Base-by-base conservation (phyloP, 2,113 vertebrate species). In the Lophochroa leadbeateri region DNA sequence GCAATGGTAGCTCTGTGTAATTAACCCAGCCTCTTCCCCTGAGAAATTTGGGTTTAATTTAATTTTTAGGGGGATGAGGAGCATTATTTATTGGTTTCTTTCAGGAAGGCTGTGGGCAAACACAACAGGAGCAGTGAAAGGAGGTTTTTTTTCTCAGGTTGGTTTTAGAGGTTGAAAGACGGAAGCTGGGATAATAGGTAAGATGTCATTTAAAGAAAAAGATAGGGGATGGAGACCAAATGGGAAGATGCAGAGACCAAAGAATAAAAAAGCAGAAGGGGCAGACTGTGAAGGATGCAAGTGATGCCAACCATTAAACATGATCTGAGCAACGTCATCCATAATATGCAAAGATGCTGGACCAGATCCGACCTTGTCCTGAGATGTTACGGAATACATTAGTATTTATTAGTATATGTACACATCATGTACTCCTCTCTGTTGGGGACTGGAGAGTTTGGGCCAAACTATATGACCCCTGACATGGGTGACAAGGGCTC, bases 41-140 rank as follows among this genome's bases (percentile, higher is more conserved):
- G 93, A 96, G 96, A 95, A 96, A 95, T 86, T 10, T 81, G 55
- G 39, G 57, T 90, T 97, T 97, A 90, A 96, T 96, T 96, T 96
- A 95, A 96, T 93, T 96, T 97, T 94, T 95, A 92, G 87, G 82
- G 81, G 90, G 64, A 92, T 71, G 25, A 96, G 33, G 43, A 95
- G 41, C 91, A 92, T 89, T 95, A 92, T 94, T 94, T 94, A 94
- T 77, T 82, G 81, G 78, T 72, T 75, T 82, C 44, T 84, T 95
- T 69, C 53, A 72, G 78, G 67, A 92, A 94, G 78, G 53, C 80
- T 93, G 58, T 87, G 74, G 88, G 91, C 74, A 94, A 92, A 58
- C 67, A 94, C 47, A 86, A 16, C 37, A 72, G 39, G 17, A 94
- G 43, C 12, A 35, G 28, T 6, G 31, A 49, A 76, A 84, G 23